Percentiles rank a stretch among this genome's conserved stretches.
phyloP scores from a whole-genome alignment of 2,797 vertebrate species.

The Sebastes cheni region DNA sequence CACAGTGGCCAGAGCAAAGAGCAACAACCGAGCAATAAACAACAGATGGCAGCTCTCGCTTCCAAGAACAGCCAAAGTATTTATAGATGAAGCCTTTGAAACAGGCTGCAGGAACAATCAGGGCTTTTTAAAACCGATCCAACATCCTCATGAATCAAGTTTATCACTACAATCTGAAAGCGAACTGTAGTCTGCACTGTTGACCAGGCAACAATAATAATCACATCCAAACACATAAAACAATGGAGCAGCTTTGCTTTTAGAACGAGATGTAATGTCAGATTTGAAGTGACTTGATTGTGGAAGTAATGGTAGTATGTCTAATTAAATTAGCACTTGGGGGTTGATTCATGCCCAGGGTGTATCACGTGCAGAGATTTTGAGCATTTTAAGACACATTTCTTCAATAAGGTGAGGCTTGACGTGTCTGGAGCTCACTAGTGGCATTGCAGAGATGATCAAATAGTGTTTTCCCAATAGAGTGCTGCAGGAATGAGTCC shows the following conservation, averaged over 20 bases:
- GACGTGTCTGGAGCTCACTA: background rate
- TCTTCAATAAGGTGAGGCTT: too few species aligned
- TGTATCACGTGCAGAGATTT: background rate
- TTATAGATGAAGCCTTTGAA: constrained; percentile 38
- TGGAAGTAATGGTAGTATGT: background rate
- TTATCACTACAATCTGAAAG: constrained; percentile 2
- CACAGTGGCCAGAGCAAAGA: constrained; percentile 48
- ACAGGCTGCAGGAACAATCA: constrained; percentile 20
- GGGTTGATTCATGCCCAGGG: background rate
- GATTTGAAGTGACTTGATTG: background rate
- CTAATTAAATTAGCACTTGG: background rate
- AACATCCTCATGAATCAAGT: constrained; percentile 7
- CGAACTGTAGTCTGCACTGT: background rate
- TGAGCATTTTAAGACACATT: too few species aligned
- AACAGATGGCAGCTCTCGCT: constrained; percentile 59
- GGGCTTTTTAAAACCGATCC: constrained; percentile 30
- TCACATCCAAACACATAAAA: background rate
- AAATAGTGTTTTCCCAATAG: too few species aligned
- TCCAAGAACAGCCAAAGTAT: constrained; percentile 50
- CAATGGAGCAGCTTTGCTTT: background rate
- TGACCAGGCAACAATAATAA: background rate
- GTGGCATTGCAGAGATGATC: too few species aligned
- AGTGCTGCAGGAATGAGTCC: too few species aligned
- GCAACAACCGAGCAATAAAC: constrained; percentile 55
- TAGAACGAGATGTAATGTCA: background rate